Percentiles rank a stretch among this genome's conserved stretches.
Conservation (phyloP, 2,888 invertebrate species). For the Drosophila prolongata region DNA sequence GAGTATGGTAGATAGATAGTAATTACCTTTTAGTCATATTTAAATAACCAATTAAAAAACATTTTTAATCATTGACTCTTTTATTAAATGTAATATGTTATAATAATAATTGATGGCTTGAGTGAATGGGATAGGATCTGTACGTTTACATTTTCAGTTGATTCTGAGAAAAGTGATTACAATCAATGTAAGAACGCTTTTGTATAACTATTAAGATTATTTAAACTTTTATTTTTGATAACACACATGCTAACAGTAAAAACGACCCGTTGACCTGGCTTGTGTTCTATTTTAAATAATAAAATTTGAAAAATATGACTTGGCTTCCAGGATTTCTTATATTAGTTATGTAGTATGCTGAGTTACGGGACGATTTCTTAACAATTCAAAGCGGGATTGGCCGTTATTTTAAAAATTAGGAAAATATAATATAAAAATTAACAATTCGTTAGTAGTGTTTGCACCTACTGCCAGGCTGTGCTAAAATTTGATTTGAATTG, state of each 20-base stretch:
- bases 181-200: neutral
- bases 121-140: neutral
- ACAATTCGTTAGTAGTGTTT: neutral
- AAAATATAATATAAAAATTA: neutral
- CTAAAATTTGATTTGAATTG: conserved; percentile 5
- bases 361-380: neutral
- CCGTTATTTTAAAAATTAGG: neutral
- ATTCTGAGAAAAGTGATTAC: neutral
- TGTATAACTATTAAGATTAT: neutral
- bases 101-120: neutral
- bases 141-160: neutral
- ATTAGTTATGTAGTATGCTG: conserved; percentile 1
- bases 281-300: neutral
- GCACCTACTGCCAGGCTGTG: conserved; percentile 16
- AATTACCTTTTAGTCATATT: neutral
- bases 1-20: neutral
- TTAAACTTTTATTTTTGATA: neutral
- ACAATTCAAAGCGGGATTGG: neutral
- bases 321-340: neutral
- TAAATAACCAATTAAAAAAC: neutral
- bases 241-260: neutral
- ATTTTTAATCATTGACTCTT: neutral
- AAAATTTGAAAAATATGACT: neutral
- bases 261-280: neutral
- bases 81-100: conserved; percentile 1